These are phyloP conservation scores for Hedya salicella DNA, from an alignment of 2,888 invertebrate species.

Conservation along the genomic window DNA sequence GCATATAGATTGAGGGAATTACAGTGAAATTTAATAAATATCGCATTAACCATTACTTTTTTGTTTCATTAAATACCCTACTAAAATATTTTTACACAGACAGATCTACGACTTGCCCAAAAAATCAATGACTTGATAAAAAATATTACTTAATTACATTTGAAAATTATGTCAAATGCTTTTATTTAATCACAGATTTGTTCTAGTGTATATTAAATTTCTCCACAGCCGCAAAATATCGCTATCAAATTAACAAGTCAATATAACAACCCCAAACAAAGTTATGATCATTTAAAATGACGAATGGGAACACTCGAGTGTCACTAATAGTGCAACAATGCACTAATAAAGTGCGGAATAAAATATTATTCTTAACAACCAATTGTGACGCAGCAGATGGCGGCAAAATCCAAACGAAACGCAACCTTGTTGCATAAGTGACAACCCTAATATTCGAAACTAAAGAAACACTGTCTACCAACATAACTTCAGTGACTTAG, in stretches of 20 bases:
- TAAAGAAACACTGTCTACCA: neutral
- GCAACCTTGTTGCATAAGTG: constrained; percentile 54
- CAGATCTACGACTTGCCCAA: too few species aligned
- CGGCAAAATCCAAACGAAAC: constrained; percentile 44
- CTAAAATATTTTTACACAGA: neutral
- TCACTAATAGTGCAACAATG: constrained; percentile 65
- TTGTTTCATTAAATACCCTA: constrained; percentile 49
- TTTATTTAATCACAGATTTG: too few species aligned
- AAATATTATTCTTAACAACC: constrained; percentile 65
- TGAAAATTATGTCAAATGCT: too few species aligned
- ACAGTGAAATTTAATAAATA: constrained; percentile 85
- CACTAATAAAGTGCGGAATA: constrained; percentile 61
- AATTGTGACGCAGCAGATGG: constrained; percentile 54
- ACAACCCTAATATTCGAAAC: constrained; percentile 49
- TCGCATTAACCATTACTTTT: constrained; percentile 77
- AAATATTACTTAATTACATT: too few species aligned
- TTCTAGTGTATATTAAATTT: too few species aligned
- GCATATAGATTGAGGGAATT: constrained; percentile 81
- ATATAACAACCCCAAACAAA: constrained; percentile 50
- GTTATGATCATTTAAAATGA: constrained; percentile 61
- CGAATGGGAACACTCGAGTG: constrained; percentile 62
- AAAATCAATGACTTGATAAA: too few species aligned
- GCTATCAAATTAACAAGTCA: constrained; percentile 44
- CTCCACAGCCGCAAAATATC: constrained; percentile 25
- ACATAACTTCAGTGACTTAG: neutral